phyloP scores from a whole-genome alignment of 2,888 invertebrate species.

The Philaethria dido region DNA sequence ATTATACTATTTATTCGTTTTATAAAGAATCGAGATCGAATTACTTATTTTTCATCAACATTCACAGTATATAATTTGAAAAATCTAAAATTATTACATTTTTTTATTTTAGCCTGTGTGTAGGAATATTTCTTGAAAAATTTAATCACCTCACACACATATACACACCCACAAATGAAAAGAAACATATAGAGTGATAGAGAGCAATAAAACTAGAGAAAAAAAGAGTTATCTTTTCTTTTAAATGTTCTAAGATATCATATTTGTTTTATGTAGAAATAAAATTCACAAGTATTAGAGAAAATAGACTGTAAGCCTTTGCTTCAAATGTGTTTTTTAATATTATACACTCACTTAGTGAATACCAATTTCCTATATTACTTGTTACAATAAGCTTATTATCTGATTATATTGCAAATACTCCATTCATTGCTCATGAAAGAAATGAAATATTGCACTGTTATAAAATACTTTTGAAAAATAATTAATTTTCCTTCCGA shows the following conservation, averaged over 20 bases:
- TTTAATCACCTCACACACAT: too few species aligned
- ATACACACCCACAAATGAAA: background rate
- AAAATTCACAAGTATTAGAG: background rate
- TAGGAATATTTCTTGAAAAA: too few species aligned
- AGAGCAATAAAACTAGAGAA: too few species aligned
- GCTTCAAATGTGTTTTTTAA: background rate
- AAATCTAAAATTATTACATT: too few species aligned
- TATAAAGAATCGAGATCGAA: too few species aligned
- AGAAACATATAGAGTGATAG: background rate
- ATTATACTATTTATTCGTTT: too few species aligned
- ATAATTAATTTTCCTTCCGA: conserved; percentile 5
- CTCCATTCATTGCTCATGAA: background rate
- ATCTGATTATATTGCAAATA: conserved; percentile 10
- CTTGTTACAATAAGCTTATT: conserved; percentile 12
- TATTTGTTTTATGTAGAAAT: background rate
- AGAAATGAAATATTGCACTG: conserved; percentile 18
- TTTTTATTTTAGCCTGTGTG: too few species aligned
- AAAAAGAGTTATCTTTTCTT: background rate
- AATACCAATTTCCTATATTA: conserved; percentile 4
- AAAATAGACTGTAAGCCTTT: background rate
- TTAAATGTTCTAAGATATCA: background rate
- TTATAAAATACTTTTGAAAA: conserved; percentile 16
- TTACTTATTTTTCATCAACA: too few species aligned
- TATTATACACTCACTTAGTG: background rate
- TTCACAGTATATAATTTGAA: too few species aligned